These are phyloP conservation scores for Indri indri DNA, from an alignment of 2,113 vertebrate genomes.

Conservation along the genomic window DNA sequence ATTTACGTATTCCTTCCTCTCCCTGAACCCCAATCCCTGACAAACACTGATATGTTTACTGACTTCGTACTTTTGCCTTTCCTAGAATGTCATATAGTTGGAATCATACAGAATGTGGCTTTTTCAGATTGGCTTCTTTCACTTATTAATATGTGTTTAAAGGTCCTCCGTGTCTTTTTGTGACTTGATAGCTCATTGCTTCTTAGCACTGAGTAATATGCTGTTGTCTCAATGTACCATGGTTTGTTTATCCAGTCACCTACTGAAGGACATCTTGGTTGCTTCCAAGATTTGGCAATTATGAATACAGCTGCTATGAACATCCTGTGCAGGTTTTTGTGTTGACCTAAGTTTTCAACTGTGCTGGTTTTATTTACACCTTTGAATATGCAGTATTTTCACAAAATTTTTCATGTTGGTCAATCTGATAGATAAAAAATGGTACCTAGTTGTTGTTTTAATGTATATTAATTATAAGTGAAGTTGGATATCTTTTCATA, in stretches of 20 bases:
- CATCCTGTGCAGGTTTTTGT: background rate
- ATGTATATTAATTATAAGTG: background rate
- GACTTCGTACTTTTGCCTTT: background rate
- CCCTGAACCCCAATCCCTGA: background rate
- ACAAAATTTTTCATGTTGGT: background rate
- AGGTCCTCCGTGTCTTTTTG: background rate
- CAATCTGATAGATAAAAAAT: background rate
- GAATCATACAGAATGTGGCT: background rate
- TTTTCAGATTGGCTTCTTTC: background rate
- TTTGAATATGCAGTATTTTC: background rate
- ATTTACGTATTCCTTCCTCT: background rate
- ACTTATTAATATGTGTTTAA: background rate
- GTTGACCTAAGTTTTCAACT: background rate
- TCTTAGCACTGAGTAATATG: background rate
- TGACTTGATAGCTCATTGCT: background rate
- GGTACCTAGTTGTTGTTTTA: background rate
- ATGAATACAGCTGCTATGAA: background rate
- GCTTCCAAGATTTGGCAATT: background rate
- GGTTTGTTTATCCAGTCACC: background rate
- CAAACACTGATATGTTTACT: background rate
- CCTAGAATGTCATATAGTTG: background rate
- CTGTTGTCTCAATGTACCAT: background rate
- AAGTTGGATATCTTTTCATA: background rate
- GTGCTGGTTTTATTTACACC: background rate
- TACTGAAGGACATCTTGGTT: background rate